Evolutionary conservation across 2,113 vertebrate species (phyloP).

Genomic region (Mobula birostris): DNA sequence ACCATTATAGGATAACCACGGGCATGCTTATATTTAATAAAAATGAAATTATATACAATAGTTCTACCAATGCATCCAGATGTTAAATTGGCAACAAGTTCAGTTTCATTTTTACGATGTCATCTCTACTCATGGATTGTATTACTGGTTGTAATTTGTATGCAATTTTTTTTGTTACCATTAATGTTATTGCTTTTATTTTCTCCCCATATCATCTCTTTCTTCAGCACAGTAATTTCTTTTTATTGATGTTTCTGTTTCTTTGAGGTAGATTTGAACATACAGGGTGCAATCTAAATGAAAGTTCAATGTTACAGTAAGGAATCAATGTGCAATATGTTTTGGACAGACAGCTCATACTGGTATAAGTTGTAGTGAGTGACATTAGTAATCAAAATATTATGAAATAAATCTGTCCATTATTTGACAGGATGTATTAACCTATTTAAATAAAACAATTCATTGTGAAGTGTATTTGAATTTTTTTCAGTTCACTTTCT

Average conservation of each 20-base stretch:
- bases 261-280: not conserved
- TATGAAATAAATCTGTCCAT: not conserved
- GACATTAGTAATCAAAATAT: conserved; percentile 8
- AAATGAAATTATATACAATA: not conserved
- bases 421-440: not conserved
- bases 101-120: not conserved
- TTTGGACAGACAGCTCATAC: not conserved
- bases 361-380: not conserved
- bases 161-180: not conserved
- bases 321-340: not conserved
- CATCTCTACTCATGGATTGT: not conserved
- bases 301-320: not conserved
- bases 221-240: not conserved
- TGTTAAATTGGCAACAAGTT: not conserved
- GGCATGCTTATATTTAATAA: not conserved
- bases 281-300: not conserved
- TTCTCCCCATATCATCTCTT: not conserved
- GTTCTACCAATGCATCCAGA: not conserved
- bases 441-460: not conserved
- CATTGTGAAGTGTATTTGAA: not conserved
- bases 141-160: not conserved
- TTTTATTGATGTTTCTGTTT: not conserved
- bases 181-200: not conserved
- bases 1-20: not conserved
- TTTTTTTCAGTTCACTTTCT: not conserved